phyloP scores from a whole-genome alignment of 1,140 invertebrate species.

The Cyrtorhinus lividipennis region DNA sequence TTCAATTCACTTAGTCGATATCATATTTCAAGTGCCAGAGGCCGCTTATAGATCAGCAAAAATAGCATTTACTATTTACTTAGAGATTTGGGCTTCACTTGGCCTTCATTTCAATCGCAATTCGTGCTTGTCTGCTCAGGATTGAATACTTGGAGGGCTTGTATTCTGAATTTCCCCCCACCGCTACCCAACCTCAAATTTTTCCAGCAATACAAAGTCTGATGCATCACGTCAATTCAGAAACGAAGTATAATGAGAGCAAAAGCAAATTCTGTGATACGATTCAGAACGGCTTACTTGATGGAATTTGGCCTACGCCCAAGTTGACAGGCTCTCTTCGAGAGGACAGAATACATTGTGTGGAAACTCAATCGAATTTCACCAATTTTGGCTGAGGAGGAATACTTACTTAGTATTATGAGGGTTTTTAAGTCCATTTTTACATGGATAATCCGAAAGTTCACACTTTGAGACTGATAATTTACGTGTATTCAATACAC shows the following conservation, averaged over 20 bases:
- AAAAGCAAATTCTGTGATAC: background rate
- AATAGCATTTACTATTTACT: too few relatives aligned
- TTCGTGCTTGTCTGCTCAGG: too few relatives aligned
- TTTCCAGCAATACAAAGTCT: constrained; percentile 1
- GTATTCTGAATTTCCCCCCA: too few relatives aligned
- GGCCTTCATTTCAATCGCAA: too few relatives aligned
- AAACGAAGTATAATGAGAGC: background rate
- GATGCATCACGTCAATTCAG: background rate
- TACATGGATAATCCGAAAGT: background rate
- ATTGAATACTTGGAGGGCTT: too few relatives aligned
- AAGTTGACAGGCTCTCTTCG: constrained; percentile 3
- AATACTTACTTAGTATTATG: background rate
- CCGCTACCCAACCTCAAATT: too few relatives aligned
- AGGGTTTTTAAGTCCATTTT: constrained; percentile 1
- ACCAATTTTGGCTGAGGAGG: too few relatives aligned
- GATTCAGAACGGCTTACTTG: background rate
- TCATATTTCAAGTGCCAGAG: too few relatives aligned
- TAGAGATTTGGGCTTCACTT: too few relatives aligned
- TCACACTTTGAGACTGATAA: constrained; percentile 1
- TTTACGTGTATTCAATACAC: background rate
- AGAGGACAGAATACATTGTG: background rate
- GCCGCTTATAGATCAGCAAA: too few relatives aligned
- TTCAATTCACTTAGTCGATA: too few relatives aligned
- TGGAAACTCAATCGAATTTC: too few relatives aligned
- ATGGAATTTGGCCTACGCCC: background rate